Percentiles rank a stretch among this genome's conserved stretches.
Conservation (phyloP, 2,888 invertebrate species). For the Phortica magna region DNA sequence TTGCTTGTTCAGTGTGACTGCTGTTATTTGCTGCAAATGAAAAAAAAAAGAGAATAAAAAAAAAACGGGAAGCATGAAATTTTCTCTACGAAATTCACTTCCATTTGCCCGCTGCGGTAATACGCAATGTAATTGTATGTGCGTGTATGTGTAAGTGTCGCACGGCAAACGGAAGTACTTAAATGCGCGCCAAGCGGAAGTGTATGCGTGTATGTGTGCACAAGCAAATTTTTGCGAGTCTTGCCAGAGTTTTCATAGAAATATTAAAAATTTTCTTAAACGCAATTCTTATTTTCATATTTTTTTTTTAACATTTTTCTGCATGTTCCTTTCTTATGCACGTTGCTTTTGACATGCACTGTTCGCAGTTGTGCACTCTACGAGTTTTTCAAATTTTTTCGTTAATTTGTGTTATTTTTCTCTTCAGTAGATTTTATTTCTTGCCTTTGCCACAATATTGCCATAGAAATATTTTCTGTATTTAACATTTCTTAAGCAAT, state of each 20-base stretch:
- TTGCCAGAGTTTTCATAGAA: conserved; percentile 18
- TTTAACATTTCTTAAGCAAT: too few species aligned
- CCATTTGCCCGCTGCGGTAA: not conserved
- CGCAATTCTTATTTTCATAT: conserved; percentile 38
- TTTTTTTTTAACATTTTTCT: conserved; percentile 11
- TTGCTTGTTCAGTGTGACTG: not conserved
- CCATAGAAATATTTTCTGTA: too few species aligned
- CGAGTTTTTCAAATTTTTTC: not conserved
- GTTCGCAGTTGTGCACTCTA: not conserved
- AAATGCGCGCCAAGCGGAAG: conserved; percentile 24
- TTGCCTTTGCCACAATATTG: not conserved
- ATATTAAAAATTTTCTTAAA: not conserved
- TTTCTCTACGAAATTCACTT: conserved; percentile 22
- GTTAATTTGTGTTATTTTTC: not conserved
- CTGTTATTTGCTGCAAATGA: not conserved
- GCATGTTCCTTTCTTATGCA: not conserved
- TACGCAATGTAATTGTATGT: not conserved
- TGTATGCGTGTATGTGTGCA: conserved; percentile 25
- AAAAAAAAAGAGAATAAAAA: not conserved
- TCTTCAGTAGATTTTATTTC: not conserved
- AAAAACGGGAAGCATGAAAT: not conserved
- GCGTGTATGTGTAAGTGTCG: not conserved
- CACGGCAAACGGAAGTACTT: conserved; percentile 41
- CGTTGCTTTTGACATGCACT: not conserved
- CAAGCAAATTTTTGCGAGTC: conserved; percentile 19